Evolutionary conservation across 2,113 vertebrate species (phyloP).

Genomic region (Motacilla alba): DNA sequence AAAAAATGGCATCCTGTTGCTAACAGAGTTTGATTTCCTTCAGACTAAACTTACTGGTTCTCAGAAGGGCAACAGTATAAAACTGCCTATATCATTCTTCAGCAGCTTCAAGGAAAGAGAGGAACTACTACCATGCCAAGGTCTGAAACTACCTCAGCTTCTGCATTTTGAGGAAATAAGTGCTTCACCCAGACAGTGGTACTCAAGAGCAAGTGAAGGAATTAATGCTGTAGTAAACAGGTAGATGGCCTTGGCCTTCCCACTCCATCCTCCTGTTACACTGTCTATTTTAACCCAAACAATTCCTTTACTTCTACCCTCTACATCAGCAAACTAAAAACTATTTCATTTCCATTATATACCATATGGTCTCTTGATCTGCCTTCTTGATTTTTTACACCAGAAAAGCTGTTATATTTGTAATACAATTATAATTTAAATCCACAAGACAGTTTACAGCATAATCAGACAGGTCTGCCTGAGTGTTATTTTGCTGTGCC

Average conservation of each 20-base stretch:
- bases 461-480: not conserved
- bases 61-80: not conserved
- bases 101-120: not conserved
- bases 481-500: not conserved
- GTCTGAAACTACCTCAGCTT: not conserved
- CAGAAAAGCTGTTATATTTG: slow-evolving; percentile 19
- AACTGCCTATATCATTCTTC: slow-evolving; percentile 10
- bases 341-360: not conserved
- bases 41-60: not conserved
- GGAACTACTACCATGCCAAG: not conserved
- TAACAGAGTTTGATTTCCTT: not conserved
- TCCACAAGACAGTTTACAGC: not conserved
- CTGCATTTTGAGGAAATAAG: slow-evolving; percentile 4
- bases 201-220: not conserved
- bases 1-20: not conserved
- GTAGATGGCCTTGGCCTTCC: slow-evolving; percentile 26
- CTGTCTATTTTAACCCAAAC: slow-evolving; percentile 23
- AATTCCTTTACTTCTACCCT: not conserved
- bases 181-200: not conserved
- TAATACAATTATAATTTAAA: slow-evolving; percentile 13
- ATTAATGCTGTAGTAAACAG: not conserved
- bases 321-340: slow-evolving; percentile 6
- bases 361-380: slow-evolving; percentile 4
- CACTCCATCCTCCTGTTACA: not conserved
- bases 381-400: slow-evolving; percentile 11